Base-by-base conservation (phyloP, 2,113 vertebrate genomes). In the Acrocephalus arundinaceus region DNA sequence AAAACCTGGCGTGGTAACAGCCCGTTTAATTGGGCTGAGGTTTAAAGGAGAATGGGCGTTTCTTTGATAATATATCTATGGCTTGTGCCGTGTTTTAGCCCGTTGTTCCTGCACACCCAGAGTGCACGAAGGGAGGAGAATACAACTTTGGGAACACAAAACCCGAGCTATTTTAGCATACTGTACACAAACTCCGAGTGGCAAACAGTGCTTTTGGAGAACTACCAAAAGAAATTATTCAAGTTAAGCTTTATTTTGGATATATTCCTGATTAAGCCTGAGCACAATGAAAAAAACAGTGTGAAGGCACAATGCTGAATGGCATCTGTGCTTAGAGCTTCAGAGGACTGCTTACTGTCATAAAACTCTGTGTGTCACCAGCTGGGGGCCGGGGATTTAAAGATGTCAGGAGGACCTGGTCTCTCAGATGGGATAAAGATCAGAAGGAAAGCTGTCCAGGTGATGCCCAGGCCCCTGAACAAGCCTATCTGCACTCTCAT, bases 391-490 rank as follows among this genome's bases (percentile, higher is more conserved):
- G 73, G 97, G 97, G 97, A 98, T 98, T 98, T 98, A 98, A 98
- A 98, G 98, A 98, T 98, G 98, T 98, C 98, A 98, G 98, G 97
- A 98, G 98, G 97, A 98, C 97, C 98, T 97, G 98, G 98, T 98
- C 98, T 97, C 98, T 99, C 98, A 99, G 99, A 99, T 98, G 98
- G 98, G 98, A 98, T 98, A 98, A 99, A 99, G 99, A 99, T 99
- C 99, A 99, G 98, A 99, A 98, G 97, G 97, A 98, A 98, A 98
- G 96, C 98, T 98, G 98, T 98, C 98, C 99, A 99, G 99, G 99
- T 99, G 99, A 99, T 98, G 98, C 98, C 98, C 96, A 89, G 97
- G 97, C 98, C 97, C 98, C 98, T 98, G 98, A 99, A 98, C 98
- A 98, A 98, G 98, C 98, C 98, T 98, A 98, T 98, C 98, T 98